phyloP scores from a whole-genome alignment of 2,113 vertebrate species.

The Ciconia stormi region DNA sequence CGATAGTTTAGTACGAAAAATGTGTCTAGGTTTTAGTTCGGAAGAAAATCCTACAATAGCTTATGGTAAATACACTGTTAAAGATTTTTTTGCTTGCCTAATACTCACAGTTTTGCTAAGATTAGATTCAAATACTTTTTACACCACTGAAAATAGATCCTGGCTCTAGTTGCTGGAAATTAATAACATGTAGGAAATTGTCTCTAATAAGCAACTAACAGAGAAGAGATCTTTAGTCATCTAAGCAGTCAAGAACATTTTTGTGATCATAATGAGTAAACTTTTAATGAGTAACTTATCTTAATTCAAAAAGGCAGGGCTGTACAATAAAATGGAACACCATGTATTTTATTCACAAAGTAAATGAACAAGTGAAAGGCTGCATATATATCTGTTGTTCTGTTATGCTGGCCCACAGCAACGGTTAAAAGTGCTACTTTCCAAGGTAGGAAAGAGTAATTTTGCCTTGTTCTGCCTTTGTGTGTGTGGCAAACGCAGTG shows the following conservation, averaged over 20 bases:
- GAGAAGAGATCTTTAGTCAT: not conserved
- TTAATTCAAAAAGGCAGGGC: not conserved
- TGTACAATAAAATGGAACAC: not conserved
- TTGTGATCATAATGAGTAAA: not conserved
- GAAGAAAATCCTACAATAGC: not conserved
- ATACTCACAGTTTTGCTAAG: not conserved
- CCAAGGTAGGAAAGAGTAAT: not conserved
- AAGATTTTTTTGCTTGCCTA: not conserved
- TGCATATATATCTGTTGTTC: not conserved
- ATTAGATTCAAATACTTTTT: not conserved
- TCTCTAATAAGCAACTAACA: not conserved
- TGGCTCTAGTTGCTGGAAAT: not conserved
- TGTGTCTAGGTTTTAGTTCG: not conserved
- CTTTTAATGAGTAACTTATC: not conserved
- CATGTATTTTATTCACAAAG: not conserved
- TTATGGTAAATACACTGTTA: not conserved
- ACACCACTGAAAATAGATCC: not conserved
- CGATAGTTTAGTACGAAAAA: constrained; percentile 3
- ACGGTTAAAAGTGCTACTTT: not conserved
- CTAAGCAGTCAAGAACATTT: not conserved
- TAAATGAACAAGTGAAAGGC: not conserved
- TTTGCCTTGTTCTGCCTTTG: not conserved
- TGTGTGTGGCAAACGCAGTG: not conserved
- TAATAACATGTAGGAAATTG: not conserved
- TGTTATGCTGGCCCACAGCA: not conserved